Percentiles rank a stretch among this genome's conserved stretches.
Evolutionary conservation across 1,140 invertebrate genomes (phyloP).

Genomic region (Brachionus asplanchnoidis): DNA sequence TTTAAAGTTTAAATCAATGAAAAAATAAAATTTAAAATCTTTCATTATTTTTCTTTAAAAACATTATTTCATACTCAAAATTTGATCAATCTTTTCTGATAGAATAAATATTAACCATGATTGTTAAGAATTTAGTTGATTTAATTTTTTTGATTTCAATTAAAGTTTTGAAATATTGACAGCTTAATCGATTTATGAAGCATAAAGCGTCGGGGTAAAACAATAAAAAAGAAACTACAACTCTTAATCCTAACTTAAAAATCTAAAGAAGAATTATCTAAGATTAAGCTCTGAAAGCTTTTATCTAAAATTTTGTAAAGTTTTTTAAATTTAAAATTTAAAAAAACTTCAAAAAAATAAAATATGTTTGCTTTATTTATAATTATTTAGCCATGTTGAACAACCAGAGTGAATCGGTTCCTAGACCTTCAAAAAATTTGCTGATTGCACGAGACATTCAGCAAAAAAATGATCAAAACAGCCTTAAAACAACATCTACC

Average conservation of each 20-base stretch:
- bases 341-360: not conserved
- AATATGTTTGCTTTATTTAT: not conserved
- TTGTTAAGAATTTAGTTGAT: no score
- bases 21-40: no score
- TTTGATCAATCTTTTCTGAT: no score
- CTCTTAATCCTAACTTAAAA: no score
- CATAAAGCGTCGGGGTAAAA: not conserved
- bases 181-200: not conserved
- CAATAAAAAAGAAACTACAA: no score
- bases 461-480: not conserved
- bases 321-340: not conserved
- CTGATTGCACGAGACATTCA: not conserved
- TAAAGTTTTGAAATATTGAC: not conserved
- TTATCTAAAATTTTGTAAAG: not conserved
- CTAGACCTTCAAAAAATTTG: not conserved
- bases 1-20: no score
- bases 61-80: no score
- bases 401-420: not conserved
- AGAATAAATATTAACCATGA: no score
- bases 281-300: not conserved
- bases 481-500: not conserved
- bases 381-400: not conserved
- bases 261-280: not conserved
- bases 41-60: no score
- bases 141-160: no score